phyloP scores from a whole-genome alignment of 2,113 vertebrate species.

The Eleginops maclovinus region DNA sequence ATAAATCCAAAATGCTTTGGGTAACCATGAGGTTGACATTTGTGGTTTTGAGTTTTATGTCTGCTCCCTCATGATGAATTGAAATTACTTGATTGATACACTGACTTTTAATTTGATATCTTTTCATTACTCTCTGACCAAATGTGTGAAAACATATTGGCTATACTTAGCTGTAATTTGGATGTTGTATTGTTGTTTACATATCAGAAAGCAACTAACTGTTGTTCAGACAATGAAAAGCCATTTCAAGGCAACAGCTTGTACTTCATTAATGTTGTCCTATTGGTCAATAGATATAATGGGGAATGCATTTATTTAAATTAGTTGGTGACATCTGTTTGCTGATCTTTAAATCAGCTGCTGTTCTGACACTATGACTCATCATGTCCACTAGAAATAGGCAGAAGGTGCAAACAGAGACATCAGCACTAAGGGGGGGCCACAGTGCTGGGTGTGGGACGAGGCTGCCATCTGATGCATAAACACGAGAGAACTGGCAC shows the following conservation, averaged over 20 bases:
- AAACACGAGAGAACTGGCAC: conserved; percentile 57
- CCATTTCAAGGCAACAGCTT: not conserved
- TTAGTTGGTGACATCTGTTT: not conserved
- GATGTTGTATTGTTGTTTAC: too few species aligned
- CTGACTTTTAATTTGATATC: not conserved
- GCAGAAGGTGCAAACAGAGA: conserved; percentile 53
- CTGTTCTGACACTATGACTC: conserved; percentile 32
- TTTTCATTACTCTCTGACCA: not conserved
- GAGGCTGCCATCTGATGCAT: conserved; percentile 37
- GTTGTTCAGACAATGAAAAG: not conserved
- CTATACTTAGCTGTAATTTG: not conserved
- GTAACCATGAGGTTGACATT: not conserved
- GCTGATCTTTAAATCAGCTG: not conserved
- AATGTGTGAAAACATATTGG: not conserved
- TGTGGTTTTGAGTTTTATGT: not conserved
- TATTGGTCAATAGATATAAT: too few species aligned
- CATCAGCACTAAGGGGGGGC: conserved; percentile 24
- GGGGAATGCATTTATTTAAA: not conserved
- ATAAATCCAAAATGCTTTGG: not conserved
- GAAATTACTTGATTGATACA: not conserved
- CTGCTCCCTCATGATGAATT: not conserved
- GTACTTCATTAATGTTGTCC: too few species aligned
- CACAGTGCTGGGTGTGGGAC: not conserved
- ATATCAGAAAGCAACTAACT: too few species aligned
- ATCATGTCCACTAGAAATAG: conserved; percentile 27